Percentiles rank a stretch among this genome's conserved stretches.
These are phyloP conservation scores for Sogatella furcifera DNA, from an alignment of 1,140 invertebrate species.

Conservation along the genomic window DNA sequence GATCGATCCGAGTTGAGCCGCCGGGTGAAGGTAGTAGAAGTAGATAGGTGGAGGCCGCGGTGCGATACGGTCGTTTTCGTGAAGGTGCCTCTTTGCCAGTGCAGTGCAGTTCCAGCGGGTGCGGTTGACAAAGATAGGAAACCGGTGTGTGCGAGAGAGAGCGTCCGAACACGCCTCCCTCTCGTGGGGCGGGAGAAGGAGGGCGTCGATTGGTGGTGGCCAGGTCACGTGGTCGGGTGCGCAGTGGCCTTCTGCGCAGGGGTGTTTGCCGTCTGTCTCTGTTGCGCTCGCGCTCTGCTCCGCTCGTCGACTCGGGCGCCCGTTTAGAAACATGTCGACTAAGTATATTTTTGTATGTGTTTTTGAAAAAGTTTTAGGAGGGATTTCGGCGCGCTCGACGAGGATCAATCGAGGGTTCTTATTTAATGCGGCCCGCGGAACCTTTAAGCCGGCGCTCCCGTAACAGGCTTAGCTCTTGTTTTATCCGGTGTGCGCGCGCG, in stretches of 20 bases:
- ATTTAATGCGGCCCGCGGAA: slow-evolving; percentile 33
- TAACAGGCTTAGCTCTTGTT: slow-evolving; percentile 36
- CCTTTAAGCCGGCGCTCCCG: slow-evolving; percentile 26
- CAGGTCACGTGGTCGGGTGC: neutral
- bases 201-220: neutral
- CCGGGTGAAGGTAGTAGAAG: too few relatives aligned
- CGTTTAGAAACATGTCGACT: slow-evolving; percentile 16
- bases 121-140: slow-evolving; percentile 7
- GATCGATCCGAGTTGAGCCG: too few relatives aligned
- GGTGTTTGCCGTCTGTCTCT: neutral
- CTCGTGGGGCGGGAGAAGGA: neutral
- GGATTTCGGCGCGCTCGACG: slow-evolving; percentile 20
- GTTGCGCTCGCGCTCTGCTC: slow-evolving; percentile 1
- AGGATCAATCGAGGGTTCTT: slow-evolving; percentile 33
- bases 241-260: neutral
- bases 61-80: too few relatives aligned
- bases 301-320: neutral
- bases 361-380: slow-evolving; percentile 26
- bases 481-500: slow-evolving; percentile 26
- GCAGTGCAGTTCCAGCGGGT: neutral
- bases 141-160: slow-evolving; percentile 4
- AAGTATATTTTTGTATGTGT: slow-evolving; percentile 22
- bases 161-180: neutral
- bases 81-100: neutral
- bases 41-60: too few relatives aligned